Base-by-base conservation (phyloP, 2,797 vertebrate species). In the Acanthurus tractus region DNA sequence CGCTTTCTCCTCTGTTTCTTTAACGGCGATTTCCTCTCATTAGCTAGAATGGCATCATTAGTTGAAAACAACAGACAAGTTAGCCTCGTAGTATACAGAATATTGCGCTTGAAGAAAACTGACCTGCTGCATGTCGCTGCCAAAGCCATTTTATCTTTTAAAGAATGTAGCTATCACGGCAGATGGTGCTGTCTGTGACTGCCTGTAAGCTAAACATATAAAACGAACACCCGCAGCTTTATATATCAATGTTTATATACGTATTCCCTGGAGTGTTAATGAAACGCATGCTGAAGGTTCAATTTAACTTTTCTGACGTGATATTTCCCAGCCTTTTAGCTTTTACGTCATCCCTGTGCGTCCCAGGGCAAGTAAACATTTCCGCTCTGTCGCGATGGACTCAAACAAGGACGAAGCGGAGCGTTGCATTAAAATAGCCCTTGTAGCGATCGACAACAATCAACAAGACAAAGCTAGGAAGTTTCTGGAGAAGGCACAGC, bases 391-490 rank as follows among this genome's bases (percentile, higher is more conserved):
- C 95, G 96, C 94, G 94, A 99, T 99, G 98, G 98, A 99, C 93
- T 98, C 97, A 94, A 99, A 99, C 96, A 96, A 98, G 96, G 98
- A 98, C 95, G 98, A 99, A 95, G 98, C 97, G 75, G 97, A 98
- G 83, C 97, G 97, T 76, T 99, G 97, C 91, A 96, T 98, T 38
- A 94, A 95, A 55, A 99, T 99, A 74, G 96, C 97, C 4, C 78
- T 95, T 82, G 93, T 89, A 70, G 96, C 98, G 49, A 88, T 96
- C 68, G 93, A 92, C 70, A 96, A 93, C 84, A 94, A 95, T 62
- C 96, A 98, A 69, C 80, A 87, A 22, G 96, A 98, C 23, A 96
- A 96, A 90, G 97, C 97, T 23, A 95, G 95, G 65, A 97, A 96
- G 82, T 99, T 99, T 92, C 84, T 99, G 63, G 96, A 98, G 86